Conservation (phyloP, 2,113 vertebrate genomes). For the Paramormyrops kingsleyae region DNA sequence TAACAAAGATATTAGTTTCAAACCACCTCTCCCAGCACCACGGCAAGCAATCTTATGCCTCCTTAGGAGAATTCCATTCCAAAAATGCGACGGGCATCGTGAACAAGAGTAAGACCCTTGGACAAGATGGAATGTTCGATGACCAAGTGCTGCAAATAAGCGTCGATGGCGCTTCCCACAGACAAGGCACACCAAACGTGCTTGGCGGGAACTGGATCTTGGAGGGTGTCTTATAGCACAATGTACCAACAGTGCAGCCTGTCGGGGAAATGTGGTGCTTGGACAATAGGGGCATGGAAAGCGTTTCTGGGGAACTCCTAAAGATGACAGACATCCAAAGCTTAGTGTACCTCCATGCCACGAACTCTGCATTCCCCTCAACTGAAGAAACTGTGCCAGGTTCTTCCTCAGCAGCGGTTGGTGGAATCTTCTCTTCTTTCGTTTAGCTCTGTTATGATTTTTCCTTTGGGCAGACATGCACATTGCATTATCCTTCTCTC, state of each 20-base stretch:
- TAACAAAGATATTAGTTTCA: slow-evolving; percentile 37
- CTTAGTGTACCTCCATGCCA: slow-evolving; percentile 52
- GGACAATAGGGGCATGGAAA: slow-evolving; percentile 64
- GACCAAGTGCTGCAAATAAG: slow-evolving; percentile 70
- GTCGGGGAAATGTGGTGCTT: slow-evolving; percentile 52
- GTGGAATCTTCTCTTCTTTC: slow-evolving; percentile 31
- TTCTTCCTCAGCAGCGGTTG: slow-evolving; percentile 48
- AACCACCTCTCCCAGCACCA: slow-evolving; percentile 24
- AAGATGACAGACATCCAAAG: slow-evolving; percentile 50
- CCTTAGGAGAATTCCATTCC: slow-evolving; percentile 54
- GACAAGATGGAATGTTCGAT: slow-evolving; percentile 58
- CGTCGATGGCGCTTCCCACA: slow-evolving; percentile 74
- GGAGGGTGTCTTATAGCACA: slow-evolving; percentile 54
- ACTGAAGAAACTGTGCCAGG: slow-evolving; percentile 46
- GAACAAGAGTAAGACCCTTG: slow-evolving; percentile 56
- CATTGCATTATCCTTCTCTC: slow-evolving; percentile 51
- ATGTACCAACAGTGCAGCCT: slow-evolving; percentile 55
- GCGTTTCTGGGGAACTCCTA: slow-evolving; percentile 55
- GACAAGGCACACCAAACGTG: slow-evolving; percentile 66
- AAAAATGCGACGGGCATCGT: slow-evolving; percentile 59
- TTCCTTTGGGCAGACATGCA: slow-evolving; percentile 53
- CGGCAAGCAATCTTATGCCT: slow-evolving; percentile 60
- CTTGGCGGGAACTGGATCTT: slow-evolving; percentile 47
- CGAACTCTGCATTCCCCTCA: slow-evolving; percentile 39
- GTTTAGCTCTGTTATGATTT: slow-evolving; percentile 40